Conservation (phyloP, 2,113 vertebrate species). For the Podarcis muralis region DNA sequence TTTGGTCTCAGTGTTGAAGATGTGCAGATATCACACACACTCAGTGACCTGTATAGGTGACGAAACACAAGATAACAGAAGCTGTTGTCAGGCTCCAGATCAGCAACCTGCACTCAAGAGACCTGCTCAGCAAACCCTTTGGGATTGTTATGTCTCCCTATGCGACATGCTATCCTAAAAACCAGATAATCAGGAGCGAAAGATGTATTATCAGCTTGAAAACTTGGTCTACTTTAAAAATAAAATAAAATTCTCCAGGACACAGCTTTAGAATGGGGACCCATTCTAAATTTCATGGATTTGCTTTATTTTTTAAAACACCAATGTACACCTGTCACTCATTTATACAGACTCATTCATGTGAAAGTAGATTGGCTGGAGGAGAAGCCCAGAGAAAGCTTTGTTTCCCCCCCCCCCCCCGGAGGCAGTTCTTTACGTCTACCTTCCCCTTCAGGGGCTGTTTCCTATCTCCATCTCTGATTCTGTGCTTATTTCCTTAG, state of each 20-base stretch:
- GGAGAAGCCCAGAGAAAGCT: neutral
- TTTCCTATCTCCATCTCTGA: neutral
- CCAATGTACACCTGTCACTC: neutral
- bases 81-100: neutral
- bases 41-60: neutral
- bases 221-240: neutral
- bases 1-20: neutral
- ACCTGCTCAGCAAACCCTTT: neutral
- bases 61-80: neutral
- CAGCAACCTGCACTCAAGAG: neutral
- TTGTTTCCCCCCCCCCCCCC: too few relatives aligned
- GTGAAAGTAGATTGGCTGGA: neutral
- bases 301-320: neutral
- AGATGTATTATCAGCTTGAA: neutral
- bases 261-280: neutral
- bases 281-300: neutral
- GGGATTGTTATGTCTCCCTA: neutral
- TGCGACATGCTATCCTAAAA: fast-evolving
- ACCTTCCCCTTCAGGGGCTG: neutral
- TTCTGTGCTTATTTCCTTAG: neutral
- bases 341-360: neutral
- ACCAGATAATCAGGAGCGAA: neutral
- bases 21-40: fast-evolving
- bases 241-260: too few relatives aligned
- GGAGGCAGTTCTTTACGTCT: neutral